Evolutionary conservation across 2,888 invertebrate genomes (phyloP), one percentile per base, ranked within the genome.

Genomic region (Phyto melanocephala): DNA sequence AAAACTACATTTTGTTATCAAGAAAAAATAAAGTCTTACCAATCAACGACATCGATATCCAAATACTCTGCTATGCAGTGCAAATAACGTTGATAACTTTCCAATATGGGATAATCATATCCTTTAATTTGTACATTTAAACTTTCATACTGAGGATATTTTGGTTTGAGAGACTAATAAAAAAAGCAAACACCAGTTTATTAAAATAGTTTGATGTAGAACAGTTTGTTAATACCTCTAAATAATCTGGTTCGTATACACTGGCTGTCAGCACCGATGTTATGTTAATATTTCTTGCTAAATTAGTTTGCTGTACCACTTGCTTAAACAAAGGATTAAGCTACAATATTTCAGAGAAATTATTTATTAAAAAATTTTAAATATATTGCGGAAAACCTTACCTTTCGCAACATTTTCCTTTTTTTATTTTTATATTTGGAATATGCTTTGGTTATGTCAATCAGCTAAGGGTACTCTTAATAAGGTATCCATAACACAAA

Each of bases 91-190:
- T 96, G 96, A 88, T 94, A 97, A 83, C 92, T 94, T 91, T 98
- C 98, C 68, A 98, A 90, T 5, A 95, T 87, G 3, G 96, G 93
- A 91, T 92, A 98, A 89, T 97, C 96, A 89, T 97, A 96, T 1
- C 97, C 96, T 88, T 93, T 95, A 52, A 98, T 90, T 91, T 95
- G 95, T 22, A 98, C 92, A 90, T 96, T 96, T 13, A 98, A 88
- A 13, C 93, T 92, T 81, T 95, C 94, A 90, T 96, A 95, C 13
- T 94, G 91, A 1, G 96, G 96, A 84, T 94, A 93, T 90, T 95
- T 94, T 0, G 95, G 91, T 80, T 90, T 90, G 0, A 91, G 85
- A 2, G 89, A 89, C 91, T 91, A 72, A 1, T 88, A 85, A 22
- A n/a, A 17, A 10, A 65, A n/a, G 15, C 56, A 37, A 2, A 17